Base-by-base conservation (phyloP, 2,888 invertebrate species). In the Malthinus flaveolus region DNA sequence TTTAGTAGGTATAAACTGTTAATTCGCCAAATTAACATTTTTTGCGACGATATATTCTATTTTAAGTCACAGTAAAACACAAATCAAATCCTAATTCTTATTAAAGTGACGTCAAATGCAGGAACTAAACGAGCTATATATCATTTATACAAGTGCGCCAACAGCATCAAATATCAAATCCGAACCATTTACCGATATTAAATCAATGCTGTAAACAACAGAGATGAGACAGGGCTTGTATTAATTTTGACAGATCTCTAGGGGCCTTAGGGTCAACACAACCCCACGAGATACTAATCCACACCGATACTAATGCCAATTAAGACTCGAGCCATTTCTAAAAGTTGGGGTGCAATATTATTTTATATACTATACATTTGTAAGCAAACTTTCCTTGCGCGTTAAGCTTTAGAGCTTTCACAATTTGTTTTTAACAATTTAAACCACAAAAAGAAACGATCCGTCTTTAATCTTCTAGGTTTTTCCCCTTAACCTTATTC, bases 301-400 rank as follows among this genome's bases (percentile, higher is more conserved):
- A 59, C 56, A 61, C 63, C 58, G 67, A 67, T 67, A 66, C 66
- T 66, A 67, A 67, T 67, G 62, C 66, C 66, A 67, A 67, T 67
- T 67, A 67, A 64, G 62, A 59, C 59, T 62, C 58, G 48, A 48
- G 59, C 61, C 63, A 23, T 23, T 59, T 47, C 51, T 11, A 42
- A 56, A 61, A 46, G 42, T 47, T 35, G 37, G 56, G 55, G 51
- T 39, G 49, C 44, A 32, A 37, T 54, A 45, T 44, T 49, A 45
- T 54, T 59, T 54, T 49, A 44, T 37, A 45, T 32, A 37, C 13
- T 44, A 45, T 31, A 23, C 5, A 23, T 3, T 3, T 23, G 23
- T 23, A 23, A 23, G 23, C 23, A 23, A 23, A 23, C 23, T 23
- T 23, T 23, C 2, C 23, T 5, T 2, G 5, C 2, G 5, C 23